These are phyloP conservation scores for Drosophila tsacasi DNA, from an alignment of 1,140 invertebrate species.

Conservation along the genomic window DNA sequence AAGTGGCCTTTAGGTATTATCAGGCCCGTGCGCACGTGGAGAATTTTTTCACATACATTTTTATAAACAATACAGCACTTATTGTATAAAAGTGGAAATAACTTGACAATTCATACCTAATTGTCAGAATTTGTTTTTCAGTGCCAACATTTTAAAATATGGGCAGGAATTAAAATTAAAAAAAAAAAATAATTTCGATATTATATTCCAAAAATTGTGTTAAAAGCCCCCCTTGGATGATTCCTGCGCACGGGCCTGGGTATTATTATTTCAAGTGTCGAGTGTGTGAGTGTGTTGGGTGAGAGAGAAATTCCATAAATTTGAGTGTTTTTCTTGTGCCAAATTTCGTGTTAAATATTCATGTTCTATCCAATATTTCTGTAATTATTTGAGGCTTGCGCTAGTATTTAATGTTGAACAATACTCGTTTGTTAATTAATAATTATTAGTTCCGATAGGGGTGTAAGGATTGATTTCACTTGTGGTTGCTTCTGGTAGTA, in stretches of 20 bases:
- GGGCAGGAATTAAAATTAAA: too few species aligned
- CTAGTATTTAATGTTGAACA: conserved; percentile 52
- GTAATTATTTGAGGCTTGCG: conserved; percentile 40
- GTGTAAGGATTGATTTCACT: conserved; percentile 48
- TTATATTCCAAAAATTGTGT: too few species aligned
- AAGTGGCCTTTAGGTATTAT: conserved; percentile 68
- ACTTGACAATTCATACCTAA: too few species aligned
- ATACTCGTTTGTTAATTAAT: conserved; percentile 44
- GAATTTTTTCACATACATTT: too few species aligned
- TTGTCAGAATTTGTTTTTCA: too few species aligned
- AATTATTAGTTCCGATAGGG: conserved; percentile 37
- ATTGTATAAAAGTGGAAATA: too few species aligned
- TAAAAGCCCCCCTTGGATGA: too few species aligned
- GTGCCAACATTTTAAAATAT: too few species aligned
- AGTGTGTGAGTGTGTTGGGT: conserved; percentile 1
- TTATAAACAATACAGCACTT: too few species aligned
- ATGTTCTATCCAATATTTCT: conserved; percentile 41
- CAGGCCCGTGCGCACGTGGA: too few species aligned
- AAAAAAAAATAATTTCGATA: too few species aligned
- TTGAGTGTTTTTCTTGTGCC: conserved; percentile 29
- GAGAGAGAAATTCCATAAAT: conserved; percentile 31
- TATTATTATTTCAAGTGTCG: conserved; percentile 25
- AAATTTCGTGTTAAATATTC: conserved; percentile 29
- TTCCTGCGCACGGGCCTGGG: too few species aligned
- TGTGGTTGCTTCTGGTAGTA: conserved; percentile 49